Percentiles rank a stretch among this genome's conserved stretches.
Evolutionary conservation across 2,113 vertebrate genomes (phyloP).

Genomic region (Burhinus oedicnemus): DNA sequence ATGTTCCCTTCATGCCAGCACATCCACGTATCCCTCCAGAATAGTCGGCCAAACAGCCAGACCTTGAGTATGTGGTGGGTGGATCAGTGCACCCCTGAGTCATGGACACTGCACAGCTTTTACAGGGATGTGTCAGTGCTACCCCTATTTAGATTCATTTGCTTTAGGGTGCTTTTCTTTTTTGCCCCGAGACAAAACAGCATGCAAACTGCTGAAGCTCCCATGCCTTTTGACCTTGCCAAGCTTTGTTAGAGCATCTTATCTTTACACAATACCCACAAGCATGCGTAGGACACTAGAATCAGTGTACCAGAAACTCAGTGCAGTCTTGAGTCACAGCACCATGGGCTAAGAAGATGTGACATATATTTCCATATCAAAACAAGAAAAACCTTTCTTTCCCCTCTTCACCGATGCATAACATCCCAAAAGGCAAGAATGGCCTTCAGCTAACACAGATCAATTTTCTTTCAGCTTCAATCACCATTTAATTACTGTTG

Average conservation of each 20-base stretch:
- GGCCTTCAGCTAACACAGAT: slow-evolving; percentile 76
- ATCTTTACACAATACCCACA: slow-evolving; percentile 60
- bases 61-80: background rate
- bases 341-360: slow-evolving; percentile 69
- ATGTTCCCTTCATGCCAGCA: background rate
- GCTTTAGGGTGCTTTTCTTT: slow-evolving; percentile 7
- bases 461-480: slow-evolving; percentile 75
- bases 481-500: slow-evolving; percentile 78
- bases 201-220: slow-evolving; percentile 38
- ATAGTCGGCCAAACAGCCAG: background rate
- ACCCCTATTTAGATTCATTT: slow-evolving; percentile 5
- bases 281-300: slow-evolving; percentile 53
- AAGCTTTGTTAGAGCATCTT: slow-evolving; percentile 66
- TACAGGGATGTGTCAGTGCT: background rate
- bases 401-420: slow-evolving; percentile 62
- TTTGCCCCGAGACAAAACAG: slow-evolving; percentile 25
- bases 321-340: slow-evolving; percentile 63
- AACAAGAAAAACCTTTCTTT: slow-evolving; percentile 73
- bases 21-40: background rate
- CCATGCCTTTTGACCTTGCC: slow-evolving; percentile 68
- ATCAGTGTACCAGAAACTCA: slow-evolving; percentile 51
- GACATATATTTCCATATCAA: slow-evolving; percentile 74
- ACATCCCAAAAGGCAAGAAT: slow-evolving; percentile 75
- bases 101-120: background rate
- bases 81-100: background rate